Conservation (phyloP, 2,888 invertebrate species). For the Diogma glabrata region DNA sequence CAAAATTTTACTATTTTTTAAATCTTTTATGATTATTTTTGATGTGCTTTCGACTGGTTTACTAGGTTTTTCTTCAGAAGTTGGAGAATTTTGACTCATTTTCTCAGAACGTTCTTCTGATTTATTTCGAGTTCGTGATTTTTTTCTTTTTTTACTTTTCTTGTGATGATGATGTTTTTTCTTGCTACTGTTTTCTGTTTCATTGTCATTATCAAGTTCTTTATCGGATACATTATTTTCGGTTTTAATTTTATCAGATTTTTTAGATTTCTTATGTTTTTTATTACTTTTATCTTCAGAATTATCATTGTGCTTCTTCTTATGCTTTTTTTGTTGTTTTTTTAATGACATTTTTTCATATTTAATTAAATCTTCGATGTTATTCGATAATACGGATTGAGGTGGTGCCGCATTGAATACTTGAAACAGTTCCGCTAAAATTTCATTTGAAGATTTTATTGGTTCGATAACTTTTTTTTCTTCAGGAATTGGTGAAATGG, state of each 20-base stretch:
- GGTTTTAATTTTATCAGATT: conserved; percentile 21
- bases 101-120: not conserved
- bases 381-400: conserved; percentile 36
- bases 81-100: not conserved
- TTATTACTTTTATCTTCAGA: conserved; percentile 26
- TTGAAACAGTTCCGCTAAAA: conserved; percentile 69
- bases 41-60: conserved; percentile 20
- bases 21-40: conserved; percentile 56
- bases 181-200: conserved; percentile 45
- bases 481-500: conserved; percentile 1
- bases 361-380: conserved; percentile 23
- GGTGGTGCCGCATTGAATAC: conserved; percentile 65
- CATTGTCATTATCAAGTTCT: conserved; percentile 16
- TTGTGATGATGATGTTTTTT: conserved; percentile 48
- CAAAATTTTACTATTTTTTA: conserved; percentile 55
- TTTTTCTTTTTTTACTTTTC: not conserved
- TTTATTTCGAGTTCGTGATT: not conserved
- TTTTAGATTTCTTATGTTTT: conserved; percentile 27
- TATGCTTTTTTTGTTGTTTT: conserved; percentile 30
- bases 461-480: conserved; percentile 32
- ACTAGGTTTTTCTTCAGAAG: not conserved
- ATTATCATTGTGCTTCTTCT: conserved; percentile 24
- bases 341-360: conserved; percentile 27
- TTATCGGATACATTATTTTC: conserved; percentile 32
- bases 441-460: conserved; percentile 44